Evolutionary conservation across 2,797 vertebrate species (phyloP).

Genomic region (Hafferia zeledoni): DNA sequence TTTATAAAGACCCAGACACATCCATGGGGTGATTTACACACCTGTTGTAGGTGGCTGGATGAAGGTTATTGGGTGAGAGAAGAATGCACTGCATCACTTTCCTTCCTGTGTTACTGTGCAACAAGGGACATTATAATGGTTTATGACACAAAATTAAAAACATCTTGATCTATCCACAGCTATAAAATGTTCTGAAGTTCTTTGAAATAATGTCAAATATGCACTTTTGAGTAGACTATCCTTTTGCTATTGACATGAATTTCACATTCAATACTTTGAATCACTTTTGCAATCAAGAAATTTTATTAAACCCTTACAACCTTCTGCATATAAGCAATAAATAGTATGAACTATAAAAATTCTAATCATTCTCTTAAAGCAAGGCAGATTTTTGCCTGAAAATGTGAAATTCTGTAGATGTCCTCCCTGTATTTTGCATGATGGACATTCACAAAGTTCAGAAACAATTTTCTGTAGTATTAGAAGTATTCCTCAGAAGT

Average conservation of each 20-base stretch:
- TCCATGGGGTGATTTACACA: background rate
- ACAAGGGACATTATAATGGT: background rate
- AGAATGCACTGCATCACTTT: background rate
- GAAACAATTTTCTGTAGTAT: conserved; percentile 54
- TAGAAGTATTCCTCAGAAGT: conserved; percentile 64
- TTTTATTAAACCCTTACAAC: background rate
- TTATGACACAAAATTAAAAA: background rate
- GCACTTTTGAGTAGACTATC: background rate
- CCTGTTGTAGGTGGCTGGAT: background rate
- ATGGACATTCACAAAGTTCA: conserved; percentile 49
- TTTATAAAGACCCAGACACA: background rate
- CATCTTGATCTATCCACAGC: background rate
- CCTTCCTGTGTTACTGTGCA: background rate
- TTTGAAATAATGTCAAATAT: background rate
- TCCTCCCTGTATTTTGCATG: conserved; percentile 66
- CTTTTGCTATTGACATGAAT: background rate
- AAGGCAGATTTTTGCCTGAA: conserved; percentile 58
- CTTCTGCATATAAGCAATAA: background rate
- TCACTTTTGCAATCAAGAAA: background rate
- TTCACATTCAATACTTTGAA: background rate
- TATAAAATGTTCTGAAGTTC: background rate
- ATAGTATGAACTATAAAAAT: background rate
- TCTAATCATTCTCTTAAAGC: background rate
- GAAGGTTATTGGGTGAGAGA: background rate
- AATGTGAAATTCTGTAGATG: conserved; percentile 68